Percentiles rank a stretch among this genome's conserved stretches.
phyloP scores from a whole-genome alignment of 2,888 invertebrate species.

The Trichogramma evanescens region DNA sequence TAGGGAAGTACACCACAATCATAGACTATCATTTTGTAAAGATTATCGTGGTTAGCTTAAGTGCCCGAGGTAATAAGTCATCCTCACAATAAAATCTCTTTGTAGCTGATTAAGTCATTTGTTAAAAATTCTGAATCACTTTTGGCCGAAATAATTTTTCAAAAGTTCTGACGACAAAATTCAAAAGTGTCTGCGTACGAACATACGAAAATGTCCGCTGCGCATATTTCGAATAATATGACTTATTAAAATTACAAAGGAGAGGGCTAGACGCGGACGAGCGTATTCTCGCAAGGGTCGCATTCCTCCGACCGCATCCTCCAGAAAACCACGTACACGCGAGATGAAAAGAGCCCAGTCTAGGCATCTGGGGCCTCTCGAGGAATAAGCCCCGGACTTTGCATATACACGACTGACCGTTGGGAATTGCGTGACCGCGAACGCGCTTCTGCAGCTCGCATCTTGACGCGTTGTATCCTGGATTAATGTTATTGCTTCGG shows the following conservation, averaged over 20 bases:
- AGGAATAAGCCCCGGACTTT: slow-evolving; percentile 3
- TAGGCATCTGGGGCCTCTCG: slow-evolving; percentile 20
- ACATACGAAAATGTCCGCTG: background rate
- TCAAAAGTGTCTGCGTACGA: no score
- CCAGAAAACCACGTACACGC: background rate
- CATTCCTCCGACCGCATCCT: slow-evolving; percentile 35
- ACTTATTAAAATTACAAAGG: slow-evolving; percentile 46
- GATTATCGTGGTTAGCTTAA: no score
- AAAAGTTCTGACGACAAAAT: no score
- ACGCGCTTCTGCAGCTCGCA: slow-evolving; percentile 16
- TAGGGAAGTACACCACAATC: background rate
- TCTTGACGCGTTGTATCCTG: slow-evolving; percentile 28
- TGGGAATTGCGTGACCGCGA: slow-evolving; percentile 38
- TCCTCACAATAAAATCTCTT: no score
- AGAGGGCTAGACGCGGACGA: slow-evolving; percentile 20
- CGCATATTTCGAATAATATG: slow-evolving; percentile 34
- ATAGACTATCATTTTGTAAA: no score
- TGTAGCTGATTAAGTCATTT: no score
- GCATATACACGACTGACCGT: slow-evolving; percentile 36
- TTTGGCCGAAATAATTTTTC: no score
- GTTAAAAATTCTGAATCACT: no score
- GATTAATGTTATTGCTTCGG: slow-evolving; percentile 45
- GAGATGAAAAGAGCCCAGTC: no score
- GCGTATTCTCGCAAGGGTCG: slow-evolving; percentile 16
- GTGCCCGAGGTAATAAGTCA: no score